A percentile compares a stretch with the other conserved stretches of the same genome.
Evolutionary conservation across 2,797 vertebrate species (phyloP).

Genomic region (Smutsia temminckii): DNA sequence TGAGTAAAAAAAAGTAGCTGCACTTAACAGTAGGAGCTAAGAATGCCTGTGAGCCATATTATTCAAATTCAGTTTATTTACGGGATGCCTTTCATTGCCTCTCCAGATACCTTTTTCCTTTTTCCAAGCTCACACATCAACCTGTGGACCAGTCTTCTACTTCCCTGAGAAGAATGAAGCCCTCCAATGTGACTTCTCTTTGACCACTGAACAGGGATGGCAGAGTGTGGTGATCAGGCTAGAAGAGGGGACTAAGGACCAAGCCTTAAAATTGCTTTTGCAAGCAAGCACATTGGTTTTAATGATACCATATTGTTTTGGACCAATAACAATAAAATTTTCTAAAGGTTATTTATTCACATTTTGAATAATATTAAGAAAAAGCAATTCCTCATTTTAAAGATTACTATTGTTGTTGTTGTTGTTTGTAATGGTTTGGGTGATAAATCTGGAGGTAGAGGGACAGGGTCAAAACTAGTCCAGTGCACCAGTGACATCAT

Average conservation of each 20-base stretch:
- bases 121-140: not conserved
- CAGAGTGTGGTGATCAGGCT: not conserved
- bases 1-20: not conserved
- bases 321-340: not conserved
- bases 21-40: not conserved
- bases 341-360: not conserved
- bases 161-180: not conserved
- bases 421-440: not conserved
- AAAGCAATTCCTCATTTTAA: not conserved
- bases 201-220: not conserved
- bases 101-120: not conserved
- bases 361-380: not conserved
- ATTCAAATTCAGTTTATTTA: slow-evolving; percentile 5
- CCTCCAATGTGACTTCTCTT: not conserved
- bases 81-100: not conserved
- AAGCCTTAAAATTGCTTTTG: not conserved
- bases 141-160: not conserved
- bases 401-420: not conserved
- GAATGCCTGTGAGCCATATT: not conserved
- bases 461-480: not conserved
- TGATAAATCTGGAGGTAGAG: not conserved
- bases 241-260: not conserved
- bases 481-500: not conserved
- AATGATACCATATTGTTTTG: not conserved
- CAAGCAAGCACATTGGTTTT: not conserved